These are phyloP conservation scores for Chironomus striatipennis DNA, from an alignment of 1,140 invertebrate genomes.

Conservation along the genomic window DNA sequence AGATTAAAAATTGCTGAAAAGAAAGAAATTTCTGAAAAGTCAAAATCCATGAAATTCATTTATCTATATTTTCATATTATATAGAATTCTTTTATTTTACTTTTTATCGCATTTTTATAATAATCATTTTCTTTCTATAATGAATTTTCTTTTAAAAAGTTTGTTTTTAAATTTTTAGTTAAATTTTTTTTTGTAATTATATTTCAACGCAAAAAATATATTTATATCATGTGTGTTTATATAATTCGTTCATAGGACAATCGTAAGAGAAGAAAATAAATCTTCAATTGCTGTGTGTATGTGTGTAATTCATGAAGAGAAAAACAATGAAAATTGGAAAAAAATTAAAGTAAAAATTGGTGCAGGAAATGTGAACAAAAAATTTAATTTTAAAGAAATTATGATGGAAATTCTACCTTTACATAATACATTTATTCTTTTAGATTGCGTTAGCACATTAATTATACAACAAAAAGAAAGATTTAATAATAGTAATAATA, in stretches of 20 bases:
- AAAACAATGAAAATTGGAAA: not conserved
- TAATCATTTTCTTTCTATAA: not conserved
- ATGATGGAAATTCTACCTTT: not conserved
- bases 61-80: not conserved
- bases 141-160: slow-evolving; percentile 1
- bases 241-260: too few species aligned
- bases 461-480: not conserved
- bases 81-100: slow-evolving; percentile 3
- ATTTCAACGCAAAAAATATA: slow-evolving; percentile 1
- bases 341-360: not conserved
- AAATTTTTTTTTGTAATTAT: not conserved
- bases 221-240: not conserved
- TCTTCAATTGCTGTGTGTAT: not conserved
- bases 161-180: too few species aligned
- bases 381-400: not conserved
- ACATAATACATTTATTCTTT: not conserved
- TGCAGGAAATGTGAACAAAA: too few species aligned
- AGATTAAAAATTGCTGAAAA: too few species aligned
- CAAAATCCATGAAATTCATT: not conserved
- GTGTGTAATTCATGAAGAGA: not conserved
- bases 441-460: not conserved
- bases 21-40: not conserved
- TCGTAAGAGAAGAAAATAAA: too few species aligned
- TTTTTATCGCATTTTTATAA: slow-evolving; percentile 9
- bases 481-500: not conserved